Conservation (phyloP, 2,888 invertebrate species). For the Amiota communis region DNA sequence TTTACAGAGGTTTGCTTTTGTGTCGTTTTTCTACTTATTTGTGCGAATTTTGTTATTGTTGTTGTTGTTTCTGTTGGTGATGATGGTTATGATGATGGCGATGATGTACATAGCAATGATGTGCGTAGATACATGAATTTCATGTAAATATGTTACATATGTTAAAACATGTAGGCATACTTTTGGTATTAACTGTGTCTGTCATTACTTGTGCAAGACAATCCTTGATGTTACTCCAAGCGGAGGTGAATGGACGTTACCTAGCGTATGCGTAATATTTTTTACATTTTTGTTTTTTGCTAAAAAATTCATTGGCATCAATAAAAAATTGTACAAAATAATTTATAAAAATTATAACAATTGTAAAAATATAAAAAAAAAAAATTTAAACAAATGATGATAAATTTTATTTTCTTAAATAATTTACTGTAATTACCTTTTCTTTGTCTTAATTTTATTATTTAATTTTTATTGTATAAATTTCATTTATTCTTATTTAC, state of each 20-base stretch:
- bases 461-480: slow-evolving; percentile 8
- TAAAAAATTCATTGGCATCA: neutral
- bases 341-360: neutral
- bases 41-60: slow-evolving; percentile 13
- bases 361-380: slow-evolving; percentile 40
- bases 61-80: slow-evolving; percentile 32
- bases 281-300: neutral
- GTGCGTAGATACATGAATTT: slow-evolving; percentile 22
- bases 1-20: neutral
- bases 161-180: neutral
- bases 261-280: neutral
- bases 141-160: slow-evolving; percentile 17
- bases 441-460: no score
- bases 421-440: neutral
- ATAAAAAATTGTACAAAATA: neutral
- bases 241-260: neutral
- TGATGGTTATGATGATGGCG: neutral
- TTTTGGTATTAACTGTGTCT: slow-evolving; percentile 10
- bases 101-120: slow-evolving; percentile 35
- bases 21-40: slow-evolving; percentile 14
- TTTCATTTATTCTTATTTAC: neutral
- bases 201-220: neutral
- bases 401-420: no score
- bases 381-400: slow-evolving; percentile 37
- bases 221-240: no score